A percentile compares a stretch with the other conserved stretches of the same genome.
These are phyloP conservation scores for Apis dorsata DNA, from an alignment of 1,140 invertebrate genomes.

Conservation along the genomic window DNA sequence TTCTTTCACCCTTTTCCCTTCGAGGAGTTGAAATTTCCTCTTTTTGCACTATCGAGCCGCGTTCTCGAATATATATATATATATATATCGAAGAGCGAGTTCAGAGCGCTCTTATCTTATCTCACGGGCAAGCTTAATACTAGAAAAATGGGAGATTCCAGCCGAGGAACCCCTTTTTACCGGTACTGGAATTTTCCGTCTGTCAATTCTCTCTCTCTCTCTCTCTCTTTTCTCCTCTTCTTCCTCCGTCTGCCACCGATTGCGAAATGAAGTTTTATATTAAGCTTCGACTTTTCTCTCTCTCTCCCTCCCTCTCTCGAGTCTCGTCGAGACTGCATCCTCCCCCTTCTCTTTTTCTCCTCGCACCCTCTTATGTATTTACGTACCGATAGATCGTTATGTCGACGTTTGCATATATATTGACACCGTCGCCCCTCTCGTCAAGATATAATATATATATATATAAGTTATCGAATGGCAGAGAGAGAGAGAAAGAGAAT, in stretches of 20 bases:
- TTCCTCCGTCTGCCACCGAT: constrained; percentile 74
- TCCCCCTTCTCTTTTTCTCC: constrained; percentile 33
- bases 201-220: constrained; percentile 44
- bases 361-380: constrained; percentile 72
- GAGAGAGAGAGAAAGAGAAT: no score
- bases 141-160: constrained; percentile 55
- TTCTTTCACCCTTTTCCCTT: background rate
- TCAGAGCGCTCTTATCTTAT: constrained; percentile 33
- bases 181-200: constrained; percentile 71
- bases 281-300: constrained; percentile 75
- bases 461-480: constrained; percentile 45
- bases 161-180: constrained; percentile 47
- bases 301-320: constrained; percentile 54
- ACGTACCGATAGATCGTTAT: constrained; percentile 80
- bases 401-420: constrained; percentile 80
- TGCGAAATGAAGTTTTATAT: constrained; percentile 81
- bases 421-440: constrained; percentile 71
- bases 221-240: constrained; percentile 53
- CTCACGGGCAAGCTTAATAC: constrained; percentile 55
- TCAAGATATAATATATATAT: constrained; percentile 47
- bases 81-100: constrained; percentile 22
- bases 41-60: background rate
- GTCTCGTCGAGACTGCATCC: constrained; percentile 5
- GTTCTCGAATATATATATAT: background rate
- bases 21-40: constrained; percentile 13